phyloP scores from a whole-genome alignment of 2,888 invertebrate genomes.

The Rhamphomyia laevipes region DNA sequence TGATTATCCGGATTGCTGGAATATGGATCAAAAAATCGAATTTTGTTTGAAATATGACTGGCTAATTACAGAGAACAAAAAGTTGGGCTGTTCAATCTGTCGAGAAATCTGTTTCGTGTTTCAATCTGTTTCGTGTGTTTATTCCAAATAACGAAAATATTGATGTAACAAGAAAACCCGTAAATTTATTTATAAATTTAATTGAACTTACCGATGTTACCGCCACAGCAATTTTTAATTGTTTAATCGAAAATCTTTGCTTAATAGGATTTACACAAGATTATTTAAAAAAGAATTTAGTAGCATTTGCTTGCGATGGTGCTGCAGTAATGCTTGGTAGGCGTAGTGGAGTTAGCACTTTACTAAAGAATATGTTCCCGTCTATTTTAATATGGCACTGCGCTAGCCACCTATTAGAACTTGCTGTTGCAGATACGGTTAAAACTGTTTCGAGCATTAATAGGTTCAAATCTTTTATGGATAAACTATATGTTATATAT shows the following conservation, averaged over 20 bases:
- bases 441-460: neutral
- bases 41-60: neutral
- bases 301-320: neutral
- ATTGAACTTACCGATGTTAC: conserved; percentile 1
- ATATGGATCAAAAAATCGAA: neutral
- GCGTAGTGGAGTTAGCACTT: neutral
- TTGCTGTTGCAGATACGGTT: neutral
- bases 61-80: conserved; percentile 1
- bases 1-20: neutral
- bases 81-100: conserved; percentile 1
- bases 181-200: conserved; percentile 1
- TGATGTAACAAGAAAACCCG: neutral
- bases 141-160: neutral
- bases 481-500: conserved; percentile 1
- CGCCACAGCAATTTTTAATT: conserved; percentile 1
- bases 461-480: conserved; percentile 1
- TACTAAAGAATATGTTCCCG: neutral
- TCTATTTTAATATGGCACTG: neutral
- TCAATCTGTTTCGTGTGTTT: neutral
- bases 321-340: neutral
- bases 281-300: neutral
- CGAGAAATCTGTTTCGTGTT: neutral
- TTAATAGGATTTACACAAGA: neutral
- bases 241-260: neutral
- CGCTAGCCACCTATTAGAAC: neutral